Evolutionary conservation across 2,797 vertebrate species (phyloP), one percentile per base, ranked within the genome.

Genomic region (Enteromius argenteus): DNA sequence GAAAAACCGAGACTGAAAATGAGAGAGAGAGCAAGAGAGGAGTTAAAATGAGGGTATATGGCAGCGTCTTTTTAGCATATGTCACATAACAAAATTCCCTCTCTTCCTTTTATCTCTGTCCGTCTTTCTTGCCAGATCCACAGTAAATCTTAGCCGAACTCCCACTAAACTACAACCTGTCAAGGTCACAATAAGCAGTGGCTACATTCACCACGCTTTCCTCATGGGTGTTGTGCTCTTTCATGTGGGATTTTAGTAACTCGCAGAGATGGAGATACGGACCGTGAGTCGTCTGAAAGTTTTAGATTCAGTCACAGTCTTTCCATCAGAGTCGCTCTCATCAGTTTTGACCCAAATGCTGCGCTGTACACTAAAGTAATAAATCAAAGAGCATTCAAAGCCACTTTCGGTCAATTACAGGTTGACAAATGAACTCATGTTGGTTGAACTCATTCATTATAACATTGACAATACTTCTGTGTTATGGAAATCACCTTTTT

Each of bases 141-240:
- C 64, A 81, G 80, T 83, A 85, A 85, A 87, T 85, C 75, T 67
- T 39, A 85, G 58, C 79, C 75, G 17, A 27, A 79, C 62, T 79
- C 75, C 74, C 78, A 44, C 74, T 66, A 79, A 88, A 82, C 82
- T 86, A 60, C 62, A 85, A 68, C 68, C 51, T 81, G 82, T 77
- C 81, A 88, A 88, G 74, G 87, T 88, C 81, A 64, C 46, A 67
- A 37, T 21, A 79, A 53, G 23, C 77, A 53, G 77, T 35, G 35
- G 19, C 6, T 35, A 79, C 46, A 30, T 62, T 32, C 46, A 80
- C 46, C n/a, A 6, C 0, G 6, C 27, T 79, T 60, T 32, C 46
- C 23, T 32, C 53, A 1, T 71, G 49, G 46, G 10, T 68, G 32
- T 53, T 42, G 21, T 15, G 2, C 21, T 19, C 30, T 79, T 49